Conservation (phyloP, 2,797 vertebrate species). For the Cynodonichthys magdalenae region DNA sequence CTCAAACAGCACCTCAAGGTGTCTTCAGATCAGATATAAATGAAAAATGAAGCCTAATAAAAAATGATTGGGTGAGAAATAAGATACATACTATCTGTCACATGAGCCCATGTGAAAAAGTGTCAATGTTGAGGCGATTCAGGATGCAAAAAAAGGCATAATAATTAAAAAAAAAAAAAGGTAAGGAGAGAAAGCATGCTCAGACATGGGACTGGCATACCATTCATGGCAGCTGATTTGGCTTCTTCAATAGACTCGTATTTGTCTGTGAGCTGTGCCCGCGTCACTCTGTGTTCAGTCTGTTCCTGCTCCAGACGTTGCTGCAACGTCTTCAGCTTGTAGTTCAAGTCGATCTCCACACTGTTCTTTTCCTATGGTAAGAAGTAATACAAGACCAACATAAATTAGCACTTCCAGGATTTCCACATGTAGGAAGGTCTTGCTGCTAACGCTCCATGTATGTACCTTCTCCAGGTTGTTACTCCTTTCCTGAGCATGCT, state of each 20-base stretch:
- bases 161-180: background rate
- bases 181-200: constrained; percentile 23
- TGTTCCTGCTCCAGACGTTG: constrained; percentile 95
- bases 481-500: constrained; percentile 92
- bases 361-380: constrained; percentile 92
- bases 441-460: background rate
- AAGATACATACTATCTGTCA: background rate
- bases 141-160: background rate
- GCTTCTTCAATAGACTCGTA: constrained; percentile 97
- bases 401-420: background rate
- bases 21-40: constrained; percentile 29
- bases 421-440: background rate
- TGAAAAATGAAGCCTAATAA: constrained; percentile 6
- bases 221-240: constrained; percentile 94
- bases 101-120: background rate
- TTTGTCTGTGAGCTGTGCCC: constrained; percentile 94
- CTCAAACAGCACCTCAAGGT: constrained; percentile 32
- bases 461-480: constrained; percentile 95
- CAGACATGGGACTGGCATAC: constrained; percentile 76
- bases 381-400: background rate
- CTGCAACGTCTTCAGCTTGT: constrained; percentile 95
- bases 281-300: constrained; percentile 93
- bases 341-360: constrained; percentile 97
- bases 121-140: background rate
- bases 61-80: background rate